Base-by-base conservation (phyloP, 2,888 invertebrate species). In the Xestia xanthographa region DNA sequence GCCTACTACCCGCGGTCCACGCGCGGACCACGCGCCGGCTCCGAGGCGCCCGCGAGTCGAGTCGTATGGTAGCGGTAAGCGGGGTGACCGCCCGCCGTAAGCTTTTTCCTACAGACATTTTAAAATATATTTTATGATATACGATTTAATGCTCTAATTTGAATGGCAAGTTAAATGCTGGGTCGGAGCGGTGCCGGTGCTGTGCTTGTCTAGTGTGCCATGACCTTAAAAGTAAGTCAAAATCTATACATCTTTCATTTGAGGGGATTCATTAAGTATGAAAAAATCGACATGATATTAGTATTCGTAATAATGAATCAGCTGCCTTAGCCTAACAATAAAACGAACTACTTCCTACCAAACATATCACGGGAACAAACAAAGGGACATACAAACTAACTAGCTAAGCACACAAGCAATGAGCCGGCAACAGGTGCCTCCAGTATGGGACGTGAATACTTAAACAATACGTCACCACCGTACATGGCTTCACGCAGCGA, bases 341-440 rank as follows among this genome's bases (percentile, higher is more conserved):
- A 60, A 29, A 45, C 5, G 43, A 75, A 34, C 22, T 60, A 9
- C 22, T 5, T 34, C 1, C 11, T 3, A 60, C 76, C 77, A 50
- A 65, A 66, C 34, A 65, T 43, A 45, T 6, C 48, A 29, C 43
- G 34, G 1, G 29, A n/a, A n/a, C 65, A 75, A 81, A 82, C 62
- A 77, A 63, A 77, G 41, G 8, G 17, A 65, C 38, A 41, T 29
- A 60, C 38, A 41, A 53, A 48, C 26, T 26, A n/a, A 66, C 63
- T n/a, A 34, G 22, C 11, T 63, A 17, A 17, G 56, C n/a, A 79
- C 53, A 73, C 34, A 65, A 66, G 65, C 45, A 72, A 72, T 65
- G 38, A 68, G 14, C 29, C 12, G 65, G 34, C 81, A 81, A 81
- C 84, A 81, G 84, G 81, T 81, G 65, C 65, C 68, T 60, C 29